A percentile compares a stretch with the other conserved stretches of the same genome.
Conservation (phyloP, 2,888 invertebrate genomes). For the Agrotis puta region DNA sequence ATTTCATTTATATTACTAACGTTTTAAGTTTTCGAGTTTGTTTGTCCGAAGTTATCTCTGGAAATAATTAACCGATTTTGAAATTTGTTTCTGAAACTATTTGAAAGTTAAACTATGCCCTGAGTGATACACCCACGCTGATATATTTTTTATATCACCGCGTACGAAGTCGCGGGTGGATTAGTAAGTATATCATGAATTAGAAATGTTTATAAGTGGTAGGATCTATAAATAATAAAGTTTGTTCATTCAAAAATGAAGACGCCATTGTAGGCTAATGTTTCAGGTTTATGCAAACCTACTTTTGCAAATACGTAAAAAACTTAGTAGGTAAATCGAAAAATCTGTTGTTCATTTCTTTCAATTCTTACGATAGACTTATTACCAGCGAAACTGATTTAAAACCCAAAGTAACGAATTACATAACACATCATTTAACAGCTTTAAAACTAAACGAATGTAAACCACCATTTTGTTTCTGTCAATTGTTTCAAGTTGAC, state of each 20-base stretch:
- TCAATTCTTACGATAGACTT: conserved; percentile 8
- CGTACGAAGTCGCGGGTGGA: too few species aligned
- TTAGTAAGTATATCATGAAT: too few species aligned
- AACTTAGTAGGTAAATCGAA: too few species aligned
- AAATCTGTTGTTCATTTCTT: neutral
- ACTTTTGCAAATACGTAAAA: neutral
- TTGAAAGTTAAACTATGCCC: neutral
- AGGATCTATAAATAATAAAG: too few species aligned
- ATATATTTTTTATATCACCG: too few species aligned
- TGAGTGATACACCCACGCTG: neutral
- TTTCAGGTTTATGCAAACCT: too few species aligned
- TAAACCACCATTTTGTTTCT: conserved; percentile 16
- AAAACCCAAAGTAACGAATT: neutral
- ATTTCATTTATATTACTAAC: too few species aligned
- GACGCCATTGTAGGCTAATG: neutral
- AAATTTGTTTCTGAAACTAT: neutral
- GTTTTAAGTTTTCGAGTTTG: neutral
- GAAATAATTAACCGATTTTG: neutral
- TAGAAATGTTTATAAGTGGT: too few species aligned
- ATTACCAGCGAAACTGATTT: conserved; percentile 22
- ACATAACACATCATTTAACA: conserved; percentile 12
- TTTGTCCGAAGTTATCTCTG: neutral
- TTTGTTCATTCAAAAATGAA: too few species aligned
- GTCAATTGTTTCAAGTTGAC: neutral
- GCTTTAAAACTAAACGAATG: conserved; percentile 8